These are phyloP conservation scores for Camponotus fellah DNA, from an alignment of 2,888 invertebrate species.

Conservation along the genomic window DNA sequence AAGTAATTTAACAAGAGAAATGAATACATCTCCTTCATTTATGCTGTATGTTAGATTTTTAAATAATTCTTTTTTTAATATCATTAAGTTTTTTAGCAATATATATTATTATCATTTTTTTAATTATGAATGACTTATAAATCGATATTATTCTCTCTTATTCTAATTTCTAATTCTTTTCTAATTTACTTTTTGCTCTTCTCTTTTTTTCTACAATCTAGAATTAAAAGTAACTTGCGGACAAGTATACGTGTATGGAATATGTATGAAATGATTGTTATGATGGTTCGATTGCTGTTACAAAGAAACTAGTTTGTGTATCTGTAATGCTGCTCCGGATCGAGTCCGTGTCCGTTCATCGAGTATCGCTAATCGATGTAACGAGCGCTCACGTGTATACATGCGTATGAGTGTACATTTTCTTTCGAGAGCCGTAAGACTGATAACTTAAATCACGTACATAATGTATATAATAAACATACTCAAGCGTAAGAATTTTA, in stretches of 20 bases:
- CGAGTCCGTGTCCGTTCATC: slow-evolving; percentile 1
- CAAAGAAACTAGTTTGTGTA: slow-evolving; percentile 24
- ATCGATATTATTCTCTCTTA: neutral
- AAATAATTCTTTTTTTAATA: neutral
- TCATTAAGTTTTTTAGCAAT: neutral
- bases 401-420: slow-evolving; percentile 57
- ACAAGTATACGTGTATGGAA: neutral
- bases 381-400: slow-evolving; percentile 3
- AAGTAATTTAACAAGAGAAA: neutral
- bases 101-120: neutral
- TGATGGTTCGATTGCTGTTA: neutral
- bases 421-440: slow-evolving; percentile 79
- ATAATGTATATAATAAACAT: slow-evolving; percentile 63
- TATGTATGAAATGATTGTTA: slow-evolving; percentile 5
- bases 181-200: neutral
- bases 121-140: neutral
- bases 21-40: neutral
- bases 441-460: slow-evolving; percentile 73
- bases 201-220: neutral
- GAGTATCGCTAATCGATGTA: slow-evolving; percentile 4
- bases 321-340: neutral
- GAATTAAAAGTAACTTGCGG: neutral
- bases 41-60: neutral
- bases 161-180: neutral
- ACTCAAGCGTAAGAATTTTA: slow-evolving; percentile 40